Conservation (phyloP, 2,888 invertebrate species). For the Dinocampus coccinellae region DNA sequence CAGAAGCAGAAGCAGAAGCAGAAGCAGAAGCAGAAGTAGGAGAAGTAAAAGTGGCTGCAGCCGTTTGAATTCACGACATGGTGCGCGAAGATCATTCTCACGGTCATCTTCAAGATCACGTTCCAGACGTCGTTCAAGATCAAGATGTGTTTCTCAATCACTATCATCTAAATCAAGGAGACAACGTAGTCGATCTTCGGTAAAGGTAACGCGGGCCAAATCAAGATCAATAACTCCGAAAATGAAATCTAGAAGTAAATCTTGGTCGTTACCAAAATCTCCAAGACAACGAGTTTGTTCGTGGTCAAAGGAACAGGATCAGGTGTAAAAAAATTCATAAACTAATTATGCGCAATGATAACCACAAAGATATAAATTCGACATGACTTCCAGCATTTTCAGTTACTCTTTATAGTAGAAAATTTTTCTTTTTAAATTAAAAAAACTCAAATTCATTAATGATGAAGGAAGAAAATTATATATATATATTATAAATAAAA, state of each 20-base stretch:
- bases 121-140: conserved; percentile 50
- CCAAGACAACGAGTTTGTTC: conserved; percentile 67
- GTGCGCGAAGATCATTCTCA: not conserved
- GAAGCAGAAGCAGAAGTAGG: conserved; percentile 33
- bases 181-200: conserved; percentile 52
- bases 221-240: conserved; percentile 54
- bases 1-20: conserved; percentile 40
- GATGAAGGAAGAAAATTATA: too few species aligned
- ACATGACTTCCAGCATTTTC: not conserved
- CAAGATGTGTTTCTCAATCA: conserved; percentile 55
- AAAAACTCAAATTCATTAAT: not conserved
- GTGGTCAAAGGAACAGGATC: conserved; percentile 70
- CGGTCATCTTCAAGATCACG: conserved; percentile 27
- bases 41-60: conserved; percentile 19
- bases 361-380: conserved; percentile 21
- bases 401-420: not conserved
- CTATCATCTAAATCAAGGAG: conserved; percentile 60
- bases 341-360: conserved; percentile 7
- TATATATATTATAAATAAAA: too few species aligned
- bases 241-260: conserved; percentile 71
- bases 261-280: conserved; percentile 75
- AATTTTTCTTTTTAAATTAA: not conserved
- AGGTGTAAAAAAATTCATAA: conserved; percentile 22
- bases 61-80: not conserved
- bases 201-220: conserved; percentile 58